A percentile compares a stretch with the other conserved stretches of the same genome.
These are phyloP conservation scores for Drosophila rhopaloa DNA, from an alignment of 1,140 invertebrate genomes.

Conservation along the genomic window DNA sequence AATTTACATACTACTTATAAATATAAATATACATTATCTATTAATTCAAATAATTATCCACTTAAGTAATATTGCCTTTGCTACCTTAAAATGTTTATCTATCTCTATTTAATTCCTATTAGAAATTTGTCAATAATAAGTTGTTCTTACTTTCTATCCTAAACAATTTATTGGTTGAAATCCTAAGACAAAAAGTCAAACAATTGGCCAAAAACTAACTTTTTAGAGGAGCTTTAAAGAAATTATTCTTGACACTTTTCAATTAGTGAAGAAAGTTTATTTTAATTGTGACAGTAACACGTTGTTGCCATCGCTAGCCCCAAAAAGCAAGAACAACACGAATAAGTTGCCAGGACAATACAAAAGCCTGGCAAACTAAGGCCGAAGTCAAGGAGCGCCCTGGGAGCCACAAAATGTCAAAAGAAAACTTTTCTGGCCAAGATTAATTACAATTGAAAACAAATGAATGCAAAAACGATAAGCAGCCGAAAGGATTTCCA, in stretches of 20 bases:
- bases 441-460: conserved; percentile 84
- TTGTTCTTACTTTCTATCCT: too few species aligned
- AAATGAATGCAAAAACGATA: conserved; percentile 83
- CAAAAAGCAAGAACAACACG: conserved; percentile 47
- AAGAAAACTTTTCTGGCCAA: conserved; percentile 75
- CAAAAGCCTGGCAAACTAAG: conserved; percentile 49
- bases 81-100: too few species aligned
- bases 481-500: conserved; percentile 76
- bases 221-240: conserved; percentile 67
- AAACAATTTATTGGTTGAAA: conserved; percentile 1
- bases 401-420: conserved; percentile 78
- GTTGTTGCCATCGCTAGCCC: conserved; percentile 40
- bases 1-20: too few species aligned
- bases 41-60: too few species aligned
- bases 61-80: too few species aligned
- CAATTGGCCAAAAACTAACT: conserved; percentile 37
- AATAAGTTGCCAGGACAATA: conserved; percentile 52
- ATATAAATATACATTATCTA: too few species aligned
- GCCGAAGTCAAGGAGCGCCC: conserved; percentile 38
- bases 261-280: conserved; percentile 78
- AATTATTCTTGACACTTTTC: conserved; percentile 82
- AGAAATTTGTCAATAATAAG: too few species aligned
- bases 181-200: conserved; percentile 46
- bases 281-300: conserved; percentile 83
- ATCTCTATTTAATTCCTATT: too few species aligned